A percentile compares a stretch with the other conserved stretches of the same genome.
These are phyloP conservation scores for Dorcus parallelipipedus DNA, from an alignment of 2,888 invertebrate species.

Conservation along the genomic window DNA sequence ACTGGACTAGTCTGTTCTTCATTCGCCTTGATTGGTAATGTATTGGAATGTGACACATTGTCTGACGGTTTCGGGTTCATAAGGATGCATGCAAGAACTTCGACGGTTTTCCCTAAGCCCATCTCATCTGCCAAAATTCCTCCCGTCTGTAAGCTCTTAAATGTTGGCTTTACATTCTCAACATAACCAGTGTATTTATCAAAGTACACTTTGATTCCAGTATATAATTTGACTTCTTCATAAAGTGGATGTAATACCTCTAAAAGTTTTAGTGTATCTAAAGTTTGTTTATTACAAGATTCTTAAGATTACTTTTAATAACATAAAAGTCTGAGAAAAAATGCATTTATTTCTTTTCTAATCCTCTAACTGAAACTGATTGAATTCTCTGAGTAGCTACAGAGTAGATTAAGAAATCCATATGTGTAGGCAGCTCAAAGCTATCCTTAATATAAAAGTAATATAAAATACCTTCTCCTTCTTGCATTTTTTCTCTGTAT, in stretches of 20 bases:
- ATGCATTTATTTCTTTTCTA: no score
- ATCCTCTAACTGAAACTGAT: no score
- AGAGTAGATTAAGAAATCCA: no score
- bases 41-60: not conserved
- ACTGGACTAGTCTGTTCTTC: constrained; percentile 3
- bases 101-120: constrained; percentile 80
- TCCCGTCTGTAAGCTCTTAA: constrained; percentile 52
- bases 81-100: constrained; percentile 65
- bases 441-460: constrained; percentile 3
- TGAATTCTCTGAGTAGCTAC: no score
- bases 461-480: constrained; percentile 20
- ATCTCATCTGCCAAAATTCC: constrained; percentile 79
- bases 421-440: not conserved
- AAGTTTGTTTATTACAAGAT: not conserved
- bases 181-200: constrained; percentile 51
- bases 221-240: constrained; percentile 33
- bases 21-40: not conserved
- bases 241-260: constrained; percentile 41
- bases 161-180: constrained; percentile 41
- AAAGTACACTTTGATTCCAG: constrained; percentile 38
- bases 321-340: constrained; percentile 21
- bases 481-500: constrained; percentile 50
- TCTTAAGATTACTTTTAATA: not conserved
- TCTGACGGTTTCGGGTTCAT: constrained; percentile 46
- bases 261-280: constrained; percentile 18